Conservation (phyloP, 2,797 vertebrate species). For the Sebastolobus alascanus region DNA sequence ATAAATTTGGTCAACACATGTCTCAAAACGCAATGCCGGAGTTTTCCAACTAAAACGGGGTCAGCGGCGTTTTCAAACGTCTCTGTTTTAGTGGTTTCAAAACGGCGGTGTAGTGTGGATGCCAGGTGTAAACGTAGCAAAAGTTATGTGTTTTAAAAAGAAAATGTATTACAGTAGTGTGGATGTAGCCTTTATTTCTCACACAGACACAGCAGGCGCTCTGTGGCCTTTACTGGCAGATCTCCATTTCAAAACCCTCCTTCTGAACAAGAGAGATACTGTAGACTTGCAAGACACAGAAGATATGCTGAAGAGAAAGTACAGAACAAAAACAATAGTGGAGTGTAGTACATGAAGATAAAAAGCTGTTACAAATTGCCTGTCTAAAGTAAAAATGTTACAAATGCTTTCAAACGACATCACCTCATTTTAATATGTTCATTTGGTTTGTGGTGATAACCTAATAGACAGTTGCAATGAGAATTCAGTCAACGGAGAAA, state of each 20-base stretch:
- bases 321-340: not conserved
- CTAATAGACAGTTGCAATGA: not conserved
- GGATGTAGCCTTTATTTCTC: slow-evolving; percentile 52
- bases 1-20: not conserved
- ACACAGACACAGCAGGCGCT: slow-evolving; percentile 66
- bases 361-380: slow-evolving; percentile 26
- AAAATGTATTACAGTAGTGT: not conserved
- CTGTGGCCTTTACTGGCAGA: slow-evolving; percentile 64
- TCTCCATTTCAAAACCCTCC: slow-evolving; percentile 73
- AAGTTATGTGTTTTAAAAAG: not conserved
- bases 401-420: slow-evolving; percentile 28
- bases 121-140: not conserved
- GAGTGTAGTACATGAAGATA: slow-evolving; percentile 2
- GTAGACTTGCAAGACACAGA: slow-evolving; percentile 2
- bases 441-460: not conserved
- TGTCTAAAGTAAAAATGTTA: not conserved
- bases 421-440: slow-evolving; percentile 11
- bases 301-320: slow-evolving; percentile 10
- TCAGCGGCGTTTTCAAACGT: not conserved
- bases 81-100: not conserved
- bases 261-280: slow-evolving; percentile 37
- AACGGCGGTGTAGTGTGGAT: not conserved
- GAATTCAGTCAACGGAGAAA: too few relatives aligned
- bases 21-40: not conserved
- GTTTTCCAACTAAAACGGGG: not conserved